Conservation (phyloP, 2,113 vertebrate genomes). For the Clarias macrocephalus region DNA sequence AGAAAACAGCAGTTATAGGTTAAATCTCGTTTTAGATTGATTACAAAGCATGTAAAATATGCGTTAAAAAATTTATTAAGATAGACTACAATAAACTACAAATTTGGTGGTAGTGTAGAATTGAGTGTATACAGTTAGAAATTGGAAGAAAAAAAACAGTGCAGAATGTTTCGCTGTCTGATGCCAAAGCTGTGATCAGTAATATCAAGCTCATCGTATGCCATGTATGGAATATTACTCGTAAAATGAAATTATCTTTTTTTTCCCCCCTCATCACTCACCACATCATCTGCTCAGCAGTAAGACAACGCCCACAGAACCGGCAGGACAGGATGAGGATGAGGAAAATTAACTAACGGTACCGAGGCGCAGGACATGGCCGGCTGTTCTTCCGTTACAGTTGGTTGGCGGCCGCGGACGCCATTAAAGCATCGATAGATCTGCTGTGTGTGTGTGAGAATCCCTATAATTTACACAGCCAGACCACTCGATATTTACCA, state of each 20-base stretch:
- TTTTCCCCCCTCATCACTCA: not conserved
- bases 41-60: not conserved
- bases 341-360: conserved; percentile 65
- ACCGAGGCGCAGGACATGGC: conserved; percentile 46
- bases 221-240: not conserved
- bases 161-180: too few relatives aligned
- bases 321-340: conserved; percentile 51
- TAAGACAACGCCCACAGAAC: conserved; percentile 71
- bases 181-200: not conserved
- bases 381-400: conserved; percentile 23
- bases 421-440: not conserved
- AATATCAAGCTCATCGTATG: not conserved
- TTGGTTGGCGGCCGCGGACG: not conserved
- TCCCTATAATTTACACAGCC: not conserved
- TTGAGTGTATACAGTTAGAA: conserved; percentile 26
- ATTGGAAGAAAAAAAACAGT: not conserved
- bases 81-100: conserved; percentile 17
- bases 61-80: not conserved
- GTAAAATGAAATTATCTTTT: not conserved
- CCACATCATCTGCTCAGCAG: conserved; percentile 13
- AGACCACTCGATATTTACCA: not conserved
- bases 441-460: not conserved
- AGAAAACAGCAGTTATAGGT: not conserved
- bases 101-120: conserved; percentile 55
- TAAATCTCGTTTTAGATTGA: conserved; percentile 62